Evolutionary conservation across 1,140 invertebrate species (phyloP).

Genomic region (Drosophila funebris): DNA sequence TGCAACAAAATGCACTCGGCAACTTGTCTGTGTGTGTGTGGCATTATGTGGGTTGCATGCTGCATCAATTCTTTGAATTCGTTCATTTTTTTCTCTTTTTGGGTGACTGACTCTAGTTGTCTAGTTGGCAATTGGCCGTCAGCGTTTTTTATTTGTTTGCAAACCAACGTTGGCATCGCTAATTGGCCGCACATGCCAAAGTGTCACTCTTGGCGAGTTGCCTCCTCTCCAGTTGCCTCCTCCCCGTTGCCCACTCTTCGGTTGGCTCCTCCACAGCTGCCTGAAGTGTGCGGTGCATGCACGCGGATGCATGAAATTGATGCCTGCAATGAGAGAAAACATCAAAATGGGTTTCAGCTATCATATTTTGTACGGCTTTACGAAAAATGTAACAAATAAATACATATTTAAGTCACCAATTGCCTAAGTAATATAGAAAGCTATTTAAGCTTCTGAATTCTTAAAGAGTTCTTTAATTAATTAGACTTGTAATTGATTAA

Average conservation of each 20-base stretch:
- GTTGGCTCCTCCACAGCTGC: neutral
- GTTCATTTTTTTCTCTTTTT: neutral
- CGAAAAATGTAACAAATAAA: neutral
- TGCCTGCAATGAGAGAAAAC: constrained; percentile 4
- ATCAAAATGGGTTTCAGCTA: neutral
- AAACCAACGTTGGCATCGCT: constrained; percentile 53
- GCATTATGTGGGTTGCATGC: constrained; percentile 15
- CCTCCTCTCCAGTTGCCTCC: neutral
- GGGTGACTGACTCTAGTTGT: neutral
- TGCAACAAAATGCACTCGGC: constrained; percentile 73
- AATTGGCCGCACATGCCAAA: constrained; percentile 78
- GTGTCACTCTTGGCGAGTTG: constrained; percentile 50
- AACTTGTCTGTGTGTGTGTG: constrained; percentile 13
- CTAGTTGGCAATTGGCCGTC: constrained; percentile 59
- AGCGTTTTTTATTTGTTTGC: constrained; percentile 68
- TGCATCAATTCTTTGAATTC: neutral
- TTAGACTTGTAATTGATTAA: no score
- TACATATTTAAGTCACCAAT: neutral
- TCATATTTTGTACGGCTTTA: neutral
- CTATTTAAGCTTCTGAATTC: no score
- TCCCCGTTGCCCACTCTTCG: neutral
- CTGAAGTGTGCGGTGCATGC: neutral
- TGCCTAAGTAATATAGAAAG: neutral
- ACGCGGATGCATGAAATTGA: neutral
- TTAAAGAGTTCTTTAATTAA: no score